These are phyloP conservation scores for Diarsia brunnea DNA, from an alignment of 2,888 invertebrate species.

Conservation along the genomic window DNA sequence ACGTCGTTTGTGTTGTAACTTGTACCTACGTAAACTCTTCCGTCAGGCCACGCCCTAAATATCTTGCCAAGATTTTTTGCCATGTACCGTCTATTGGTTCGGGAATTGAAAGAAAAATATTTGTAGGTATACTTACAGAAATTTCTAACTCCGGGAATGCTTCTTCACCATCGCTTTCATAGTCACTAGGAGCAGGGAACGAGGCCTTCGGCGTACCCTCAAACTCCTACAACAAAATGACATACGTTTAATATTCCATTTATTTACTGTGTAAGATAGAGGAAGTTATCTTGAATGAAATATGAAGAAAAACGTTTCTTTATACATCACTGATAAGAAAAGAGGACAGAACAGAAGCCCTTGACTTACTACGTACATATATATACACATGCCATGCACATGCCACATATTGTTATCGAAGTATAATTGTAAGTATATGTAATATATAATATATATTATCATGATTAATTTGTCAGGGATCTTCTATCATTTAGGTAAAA, in stretches of 20 bases:
- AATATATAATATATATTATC: not conserved
- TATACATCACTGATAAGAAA: slow-evolving; percentile 70
- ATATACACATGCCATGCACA: slow-evolving; percentile 11
- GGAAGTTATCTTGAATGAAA: slow-evolving; percentile 42
- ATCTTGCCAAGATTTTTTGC: slow-evolving; percentile 52
- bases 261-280: slow-evolving; percentile 21
- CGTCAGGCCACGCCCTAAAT: slow-evolving; percentile 51
- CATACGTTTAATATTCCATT: slow-evolving; percentile 11
- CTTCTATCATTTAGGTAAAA: slow-evolving; percentile 8
- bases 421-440: not conserved
- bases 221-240: slow-evolving; percentile 77
- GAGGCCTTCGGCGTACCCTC: slow-evolving; percentile 81
- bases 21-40: slow-evolving; percentile 35
- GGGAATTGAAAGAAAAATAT: not conserved
- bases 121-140: slow-evolving; percentile 80
- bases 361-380: slow-evolving; percentile 70
- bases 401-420: slow-evolving; percentile 9
- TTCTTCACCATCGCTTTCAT: slow-evolving; percentile 89
- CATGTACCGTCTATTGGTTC: slow-evolving; percentile 13
- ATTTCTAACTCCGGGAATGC: slow-evolving; percentile 86
- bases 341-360: slow-evolving; percentile 71
- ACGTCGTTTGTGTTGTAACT: slow-evolving; percentile 29
- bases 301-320: slow-evolving; percentile 58
- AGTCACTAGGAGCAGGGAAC: slow-evolving; percentile 80
- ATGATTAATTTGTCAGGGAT: slow-evolving; percentile 14